Evolutionary conservation across 2,797 vertebrate species (phyloP).

Genomic region (Zalophus californianus): DNA sequence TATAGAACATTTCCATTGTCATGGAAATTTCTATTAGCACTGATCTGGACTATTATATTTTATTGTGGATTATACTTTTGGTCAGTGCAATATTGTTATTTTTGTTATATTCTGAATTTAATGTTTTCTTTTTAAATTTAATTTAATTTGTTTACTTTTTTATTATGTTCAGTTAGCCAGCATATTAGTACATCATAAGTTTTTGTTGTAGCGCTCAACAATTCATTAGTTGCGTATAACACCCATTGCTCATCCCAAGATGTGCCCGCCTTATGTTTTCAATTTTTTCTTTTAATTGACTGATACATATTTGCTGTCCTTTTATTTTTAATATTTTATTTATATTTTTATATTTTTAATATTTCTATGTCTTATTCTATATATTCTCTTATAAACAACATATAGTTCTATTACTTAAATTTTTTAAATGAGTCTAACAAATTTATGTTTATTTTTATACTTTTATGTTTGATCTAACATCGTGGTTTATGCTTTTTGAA

Average conservation of each 20-base stretch:
- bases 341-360: conserved; percentile 18
- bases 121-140: neutral
- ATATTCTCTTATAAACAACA: conserved; percentile 24
- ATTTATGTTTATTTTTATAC: conserved; percentile 25
- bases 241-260: too few species aligned
- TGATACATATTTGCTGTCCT: neutral
- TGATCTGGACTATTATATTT: neutral
- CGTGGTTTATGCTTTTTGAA: conserved; percentile 9
- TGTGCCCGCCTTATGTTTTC: neutral
- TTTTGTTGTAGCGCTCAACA: too few species aligned
- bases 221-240: too few species aligned
- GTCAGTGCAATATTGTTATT: neutral
- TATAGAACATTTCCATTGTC: neutral
- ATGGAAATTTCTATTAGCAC: neutral
- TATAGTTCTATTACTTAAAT: neutral
- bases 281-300: neutral
- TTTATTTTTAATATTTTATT: conserved; percentile 30
- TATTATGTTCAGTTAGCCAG: too few species aligned
- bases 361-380: neutral
- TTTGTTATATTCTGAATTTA: neutral
- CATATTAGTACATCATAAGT: too few species aligned
- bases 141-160: too few species aligned
- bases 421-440: conserved; percentile 46
- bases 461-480: neutral
- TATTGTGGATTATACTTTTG: neutral